Percentiles rank a stretch among this genome's conserved stretches.
phyloP scores from a whole-genome alignment of 2,888 invertebrate genomes.

The Amphipoea oculea region DNA sequence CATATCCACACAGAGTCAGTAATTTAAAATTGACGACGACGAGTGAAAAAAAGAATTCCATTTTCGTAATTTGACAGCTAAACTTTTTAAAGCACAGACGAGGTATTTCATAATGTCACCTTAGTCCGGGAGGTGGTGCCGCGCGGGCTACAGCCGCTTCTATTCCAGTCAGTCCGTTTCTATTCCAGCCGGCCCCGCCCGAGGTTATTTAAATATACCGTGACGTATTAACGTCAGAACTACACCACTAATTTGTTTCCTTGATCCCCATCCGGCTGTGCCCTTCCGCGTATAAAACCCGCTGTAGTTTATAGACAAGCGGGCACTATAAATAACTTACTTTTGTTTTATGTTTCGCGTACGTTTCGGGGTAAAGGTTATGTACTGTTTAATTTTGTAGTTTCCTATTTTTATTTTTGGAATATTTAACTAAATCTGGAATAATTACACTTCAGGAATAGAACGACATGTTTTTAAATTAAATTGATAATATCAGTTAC shows the following conservation, averaged over 20 bases:
- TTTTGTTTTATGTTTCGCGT: constrained; percentile 66
- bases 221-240: constrained; percentile 76
- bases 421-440: neutral
- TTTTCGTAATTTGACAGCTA: constrained; percentile 12
- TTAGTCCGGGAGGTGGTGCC: constrained; percentile 74
- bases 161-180: constrained; percentile 64
- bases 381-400: constrained; percentile 13
- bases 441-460: neutral
- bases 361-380: constrained; percentile 39
- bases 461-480: neutral
- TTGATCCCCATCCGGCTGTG: constrained; percentile 80
- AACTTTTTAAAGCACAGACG: neutral
- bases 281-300: constrained; percentile 79
- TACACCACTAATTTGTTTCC: constrained; percentile 77
- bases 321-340: constrained; percentile 73
- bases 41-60: neutral
- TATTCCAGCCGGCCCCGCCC: constrained; percentile 76
- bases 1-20: neutral
- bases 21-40: neutral
- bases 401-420: constrained; percentile 19
- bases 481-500: neutral
- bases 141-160: constrained; percentile 79
- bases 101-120: constrained; percentile 17
- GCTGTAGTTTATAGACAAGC: constrained; percentile 78
- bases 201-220: constrained; percentile 82